phyloP scores from a whole-genome alignment of 1,140 invertebrate genomes.

The Brachionus angularis region DNA sequence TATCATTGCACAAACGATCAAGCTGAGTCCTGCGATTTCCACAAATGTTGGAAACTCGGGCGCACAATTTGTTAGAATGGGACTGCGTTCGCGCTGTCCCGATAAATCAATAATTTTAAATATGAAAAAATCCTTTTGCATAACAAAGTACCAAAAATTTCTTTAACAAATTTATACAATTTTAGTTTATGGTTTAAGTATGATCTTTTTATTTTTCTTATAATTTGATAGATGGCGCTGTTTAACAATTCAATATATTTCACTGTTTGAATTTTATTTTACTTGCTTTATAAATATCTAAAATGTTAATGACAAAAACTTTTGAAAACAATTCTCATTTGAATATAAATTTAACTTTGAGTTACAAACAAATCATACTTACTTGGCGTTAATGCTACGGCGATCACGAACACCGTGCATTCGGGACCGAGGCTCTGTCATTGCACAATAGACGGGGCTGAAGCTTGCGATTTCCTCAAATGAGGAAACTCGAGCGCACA shows the following conservation, averaged over 20 bases:
- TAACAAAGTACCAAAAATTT: not conserved
- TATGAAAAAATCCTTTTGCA: not conserved
- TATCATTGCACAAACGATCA: constrained; percentile 41
- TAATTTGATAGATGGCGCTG: too few species aligned
- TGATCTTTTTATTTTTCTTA: not conserved
- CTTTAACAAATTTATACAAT: not conserved
- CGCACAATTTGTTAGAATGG: constrained; percentile 44
- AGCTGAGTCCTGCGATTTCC: constrained; percentile 43
- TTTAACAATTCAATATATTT: too few species aligned
- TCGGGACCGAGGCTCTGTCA: constrained; percentile 44
- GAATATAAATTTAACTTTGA: not conserved
- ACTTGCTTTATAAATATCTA: too few species aligned
- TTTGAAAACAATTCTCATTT: too few species aligned
- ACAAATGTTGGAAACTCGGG: constrained; percentile 44
- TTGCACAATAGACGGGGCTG: constrained; percentile 42
- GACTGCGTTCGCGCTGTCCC: constrained; percentile 45
- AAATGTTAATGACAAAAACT: too few species aligned
- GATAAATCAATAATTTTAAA: constrained; percentile 24
- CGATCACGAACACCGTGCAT: constrained; percentile 44
- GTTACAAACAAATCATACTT: constrained; percentile 20
- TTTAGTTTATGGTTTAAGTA: not conserved
- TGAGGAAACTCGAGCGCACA: constrained; percentile 44
- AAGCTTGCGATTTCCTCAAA: constrained; percentile 44
- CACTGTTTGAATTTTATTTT: too few species aligned
- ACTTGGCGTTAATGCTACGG: constrained; percentile 45